A percentile compares a stretch with the other conserved stretches of the same genome.
phyloP scores from a whole-genome alignment of 2,888 invertebrate species.

The Reticulitermes lucifugus region DNA sequence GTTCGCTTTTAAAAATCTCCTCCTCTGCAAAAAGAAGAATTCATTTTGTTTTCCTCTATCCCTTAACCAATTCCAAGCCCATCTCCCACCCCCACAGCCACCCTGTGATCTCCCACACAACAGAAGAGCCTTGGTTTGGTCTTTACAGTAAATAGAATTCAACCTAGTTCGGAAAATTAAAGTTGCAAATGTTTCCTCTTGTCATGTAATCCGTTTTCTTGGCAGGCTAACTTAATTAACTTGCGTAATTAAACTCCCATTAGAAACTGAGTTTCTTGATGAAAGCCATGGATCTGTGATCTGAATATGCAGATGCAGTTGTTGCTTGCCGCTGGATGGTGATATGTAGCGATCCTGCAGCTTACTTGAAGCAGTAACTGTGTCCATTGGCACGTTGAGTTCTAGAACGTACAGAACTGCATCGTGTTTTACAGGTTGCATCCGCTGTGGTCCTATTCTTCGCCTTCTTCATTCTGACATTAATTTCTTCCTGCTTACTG shows the following conservation, averaged over 20 bases:
- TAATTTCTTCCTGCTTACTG: no score
- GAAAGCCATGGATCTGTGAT: slow-evolving; percentile 41
- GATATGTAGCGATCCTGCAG: no score
- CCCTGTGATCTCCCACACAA: neutral
- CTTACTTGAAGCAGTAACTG: no score
- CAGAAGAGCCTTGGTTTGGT: slow-evolving; percentile 1
- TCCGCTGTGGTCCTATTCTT: no score
- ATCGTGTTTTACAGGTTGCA: no score
- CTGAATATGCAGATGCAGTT: slow-evolving; percentile 49
- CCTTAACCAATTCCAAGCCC: no score
- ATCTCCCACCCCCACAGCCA: neutral
- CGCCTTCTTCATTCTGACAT: no score
- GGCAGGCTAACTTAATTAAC: slow-evolving; percentile 51
- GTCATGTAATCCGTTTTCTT: slow-evolving; percentile 51
- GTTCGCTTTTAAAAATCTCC: neutral
- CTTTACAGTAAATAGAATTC: slow-evolving; percentile 40
- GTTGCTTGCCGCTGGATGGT: neutral
- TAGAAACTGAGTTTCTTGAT: slow-evolving; percentile 50
- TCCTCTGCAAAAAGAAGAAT: neutral
- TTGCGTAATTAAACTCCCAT: slow-evolving; percentile 52
- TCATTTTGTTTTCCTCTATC: slow-evolving; percentile 1
- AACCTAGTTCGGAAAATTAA: slow-evolving; percentile 48
- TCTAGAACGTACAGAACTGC: no score
- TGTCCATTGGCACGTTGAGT: no score
- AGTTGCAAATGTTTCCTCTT: slow-evolving; percentile 51